Evolutionary conservation across 2,797 vertebrate species (phyloP).

Genomic region (Rhinophrynus dorsalis): DNA sequence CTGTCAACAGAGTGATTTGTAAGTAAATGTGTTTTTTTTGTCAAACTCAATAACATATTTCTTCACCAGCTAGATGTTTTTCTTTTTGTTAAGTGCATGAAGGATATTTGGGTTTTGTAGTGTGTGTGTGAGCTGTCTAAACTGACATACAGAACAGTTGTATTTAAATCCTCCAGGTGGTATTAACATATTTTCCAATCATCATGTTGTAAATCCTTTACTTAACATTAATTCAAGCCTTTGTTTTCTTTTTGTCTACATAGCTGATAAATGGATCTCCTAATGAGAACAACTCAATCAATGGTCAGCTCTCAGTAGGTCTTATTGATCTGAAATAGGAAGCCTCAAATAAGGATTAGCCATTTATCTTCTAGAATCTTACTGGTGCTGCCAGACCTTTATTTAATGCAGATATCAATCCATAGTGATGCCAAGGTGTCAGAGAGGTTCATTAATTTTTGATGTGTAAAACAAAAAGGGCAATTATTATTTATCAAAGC

Average conservation of each 20-base stretch:
- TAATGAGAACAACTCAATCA: constrained; percentile 44
- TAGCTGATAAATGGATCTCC: constrained; percentile 45
- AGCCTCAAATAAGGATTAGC: constrained; percentile 11
- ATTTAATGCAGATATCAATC: constrained; percentile 27
- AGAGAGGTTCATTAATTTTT: constrained; percentile 23
- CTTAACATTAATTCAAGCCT: constrained; percentile 42
- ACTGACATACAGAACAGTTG: constrained; percentile 15
- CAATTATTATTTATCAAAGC: constrained; percentile 33
- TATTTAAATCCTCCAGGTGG: constrained; percentile 16
- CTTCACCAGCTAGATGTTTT: neutral
- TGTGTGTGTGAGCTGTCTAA: neutral
- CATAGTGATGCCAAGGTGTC: constrained; percentile 9
- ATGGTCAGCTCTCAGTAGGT: constrained; percentile 32
- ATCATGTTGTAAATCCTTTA: constrained; percentile 30
- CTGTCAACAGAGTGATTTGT: constrained; percentile 50
- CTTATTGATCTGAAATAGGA: constrained; percentile 39
- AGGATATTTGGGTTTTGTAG: neutral
- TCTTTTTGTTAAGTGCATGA: neutral
- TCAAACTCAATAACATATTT: constrained; percentile 1
- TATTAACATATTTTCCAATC: constrained; percentile 45
- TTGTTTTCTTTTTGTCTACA: constrained; percentile 28
- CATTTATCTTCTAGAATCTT: constrained; percentile 29
- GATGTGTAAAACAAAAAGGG: constrained; percentile 15
- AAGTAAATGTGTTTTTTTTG: constrained; percentile 53
- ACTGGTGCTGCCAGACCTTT: constrained; percentile 15